A percentile compares a stretch with the other conserved stretches of the same genome.
Evolutionary conservation across 2,113 vertebrate genomes (phyloP).

Genomic region (Tamias sibiricus): DNA sequence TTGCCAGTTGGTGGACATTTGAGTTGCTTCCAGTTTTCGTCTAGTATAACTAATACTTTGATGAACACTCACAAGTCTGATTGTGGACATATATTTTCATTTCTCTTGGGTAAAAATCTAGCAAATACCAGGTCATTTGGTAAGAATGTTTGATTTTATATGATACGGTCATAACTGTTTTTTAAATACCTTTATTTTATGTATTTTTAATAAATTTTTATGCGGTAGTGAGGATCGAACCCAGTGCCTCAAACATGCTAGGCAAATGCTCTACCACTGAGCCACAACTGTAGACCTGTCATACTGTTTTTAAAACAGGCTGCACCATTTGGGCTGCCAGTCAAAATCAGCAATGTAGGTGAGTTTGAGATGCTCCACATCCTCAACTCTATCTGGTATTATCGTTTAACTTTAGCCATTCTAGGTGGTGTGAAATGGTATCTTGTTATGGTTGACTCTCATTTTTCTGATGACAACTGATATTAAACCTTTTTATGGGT

Average conservation of each 20-base stretch:
- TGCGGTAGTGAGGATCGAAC: no score
- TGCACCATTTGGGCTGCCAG: background rate
- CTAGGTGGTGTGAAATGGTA: background rate
- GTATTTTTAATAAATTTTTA: no score
- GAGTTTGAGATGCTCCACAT: background rate
- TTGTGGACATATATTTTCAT: background rate
- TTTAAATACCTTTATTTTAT: no score
- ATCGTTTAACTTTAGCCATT: background rate
- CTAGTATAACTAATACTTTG: background rate
- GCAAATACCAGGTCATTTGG: background rate
- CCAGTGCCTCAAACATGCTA: no score
- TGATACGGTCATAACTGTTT: background rate
- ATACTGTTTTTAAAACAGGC: background rate
- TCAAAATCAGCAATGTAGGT: background rate
- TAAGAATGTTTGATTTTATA: background rate
- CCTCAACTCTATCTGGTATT: background rate
- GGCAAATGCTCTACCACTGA: no score
- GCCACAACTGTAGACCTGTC: no score
- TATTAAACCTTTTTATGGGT: background rate
- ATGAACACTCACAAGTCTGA: background rate
- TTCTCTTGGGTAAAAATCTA: background rate
- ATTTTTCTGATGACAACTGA: background rate
- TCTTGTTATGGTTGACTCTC: background rate
- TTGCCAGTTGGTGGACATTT: background rate
- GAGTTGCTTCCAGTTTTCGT: background rate